These are phyloP conservation scores for Channa striata DNA, from an alignment of 2,797 vertebrate genomes.

Conservation along the genomic window DNA sequence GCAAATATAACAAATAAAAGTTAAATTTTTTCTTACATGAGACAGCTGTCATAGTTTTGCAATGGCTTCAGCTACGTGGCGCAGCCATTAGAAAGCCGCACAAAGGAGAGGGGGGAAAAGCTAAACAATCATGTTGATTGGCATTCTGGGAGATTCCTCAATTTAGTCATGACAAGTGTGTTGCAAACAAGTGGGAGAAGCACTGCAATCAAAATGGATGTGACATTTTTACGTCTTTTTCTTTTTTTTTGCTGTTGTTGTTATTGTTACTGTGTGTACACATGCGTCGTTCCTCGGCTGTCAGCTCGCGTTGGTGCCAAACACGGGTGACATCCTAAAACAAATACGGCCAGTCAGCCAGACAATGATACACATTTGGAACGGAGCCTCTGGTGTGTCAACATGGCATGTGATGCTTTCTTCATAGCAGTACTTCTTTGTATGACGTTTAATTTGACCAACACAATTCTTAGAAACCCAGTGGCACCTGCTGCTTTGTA, in stretches of 20 bases:
- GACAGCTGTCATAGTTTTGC: conserved; percentile 10
- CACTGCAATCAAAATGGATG: conserved; percentile 30
- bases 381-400: conserved; percentile 5
- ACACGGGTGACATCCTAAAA: conserved; percentile 40
- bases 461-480: not conserved
- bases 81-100: not conserved
- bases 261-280: conserved; percentile 17
- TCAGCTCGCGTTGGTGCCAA: conserved; percentile 38
- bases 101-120: conserved; percentile 9
- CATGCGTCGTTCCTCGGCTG: conserved; percentile 33
- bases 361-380: conserved; percentile 13
- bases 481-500: conserved; percentile 30
- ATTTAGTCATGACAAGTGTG: conserved; percentile 47
- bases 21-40: conserved; percentile 9
- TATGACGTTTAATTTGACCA: conserved; percentile 9
- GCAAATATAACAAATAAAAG: conserved; percentile 10
- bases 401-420: not conserved
- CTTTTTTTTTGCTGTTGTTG: no score
- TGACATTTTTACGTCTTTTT: conserved; percentile 22
- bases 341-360: conserved; percentile 41
- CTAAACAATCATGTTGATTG: conserved; percentile 19
- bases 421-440: not conserved
- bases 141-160: conserved; percentile 42
- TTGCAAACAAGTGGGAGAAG: conserved; percentile 37
- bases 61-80: not conserved